Evolutionary conservation across 2,113 vertebrate species (phyloP).

Genomic region (Sander vitreus): DNA sequence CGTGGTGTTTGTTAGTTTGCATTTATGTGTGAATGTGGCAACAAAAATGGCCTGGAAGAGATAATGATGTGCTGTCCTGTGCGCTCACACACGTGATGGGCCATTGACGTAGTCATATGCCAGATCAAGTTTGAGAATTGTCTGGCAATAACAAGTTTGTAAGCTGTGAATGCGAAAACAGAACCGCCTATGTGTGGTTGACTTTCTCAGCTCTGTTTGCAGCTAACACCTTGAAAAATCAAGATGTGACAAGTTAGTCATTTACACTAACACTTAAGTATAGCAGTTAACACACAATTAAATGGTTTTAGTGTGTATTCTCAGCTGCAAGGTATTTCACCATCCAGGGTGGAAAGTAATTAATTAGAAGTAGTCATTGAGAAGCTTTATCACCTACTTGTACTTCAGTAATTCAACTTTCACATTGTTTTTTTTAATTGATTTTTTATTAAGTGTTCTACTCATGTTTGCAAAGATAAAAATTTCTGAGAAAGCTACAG

Average conservation of each 20-base stretch:
- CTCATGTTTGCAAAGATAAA: background rate
- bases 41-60: background rate
- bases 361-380: background rate
- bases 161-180: constrained; percentile 38
- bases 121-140: constrained; percentile 53
- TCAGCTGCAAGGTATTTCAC: background rate
- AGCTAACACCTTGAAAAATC: background rate
- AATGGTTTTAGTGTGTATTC: background rate
- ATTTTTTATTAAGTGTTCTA: background rate
- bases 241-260: constrained; percentile 20
- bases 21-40: background rate
- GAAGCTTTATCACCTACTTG: background rate
- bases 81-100: constrained; percentile 1
- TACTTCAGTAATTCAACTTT: background rate
- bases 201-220: constrained; percentile 23
- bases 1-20: constrained; percentile 6
- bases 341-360: background rate
- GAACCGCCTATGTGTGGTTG: constrained; percentile 10
- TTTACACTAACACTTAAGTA: background rate
- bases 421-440: background rate
- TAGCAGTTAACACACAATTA: background rate
- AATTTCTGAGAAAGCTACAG: background rate
- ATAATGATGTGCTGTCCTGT: constrained; percentile 41
- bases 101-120: constrained; percentile 35
- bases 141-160: constrained; percentile 60